Evolutionary conservation across 2,113 vertebrate species (phyloP).

Genomic region (Dasyprocta punctata): DNA sequence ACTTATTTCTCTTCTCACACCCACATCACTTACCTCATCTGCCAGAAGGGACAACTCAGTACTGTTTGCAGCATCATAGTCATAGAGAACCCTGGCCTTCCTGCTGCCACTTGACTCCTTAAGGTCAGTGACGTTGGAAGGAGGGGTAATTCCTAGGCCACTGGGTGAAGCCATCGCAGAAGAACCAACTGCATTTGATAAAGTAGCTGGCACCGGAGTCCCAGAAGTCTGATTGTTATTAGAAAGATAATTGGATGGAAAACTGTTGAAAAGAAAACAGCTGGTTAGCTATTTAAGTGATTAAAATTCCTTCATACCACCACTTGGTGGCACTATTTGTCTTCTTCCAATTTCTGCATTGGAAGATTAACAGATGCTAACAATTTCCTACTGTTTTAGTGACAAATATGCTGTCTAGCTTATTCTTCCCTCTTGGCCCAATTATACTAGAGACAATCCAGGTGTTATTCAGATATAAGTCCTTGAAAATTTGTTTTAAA

Average conservation of each 20-base stretch:
- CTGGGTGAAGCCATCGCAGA: constrained; percentile 89
- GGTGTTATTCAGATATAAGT: constrained; percentile 24
- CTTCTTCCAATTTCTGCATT: background rate
- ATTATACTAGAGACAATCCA: constrained; percentile 9
- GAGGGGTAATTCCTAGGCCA: constrained; percentile 85
- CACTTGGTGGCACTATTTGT: constrained; percentile 76
- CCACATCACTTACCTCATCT: constrained; percentile 92
- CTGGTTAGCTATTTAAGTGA: constrained; percentile 55
- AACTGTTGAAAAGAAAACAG: constrained; percentile 86
- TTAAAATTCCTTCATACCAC: constrained; percentile 17
- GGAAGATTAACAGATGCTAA: background rate
- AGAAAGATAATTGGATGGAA: constrained; percentile 93
- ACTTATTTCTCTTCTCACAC: background rate
- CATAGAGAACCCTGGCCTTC: constrained; percentile 96
- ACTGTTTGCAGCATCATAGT: constrained; percentile 98
- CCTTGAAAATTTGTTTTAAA: constrained; percentile 49
- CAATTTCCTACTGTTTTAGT: background rate
- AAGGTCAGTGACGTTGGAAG: constrained; percentile 89
- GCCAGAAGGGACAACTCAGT: constrained; percentile 97
- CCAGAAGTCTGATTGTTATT: constrained; percentile 96
- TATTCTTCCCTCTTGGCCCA: background rate
- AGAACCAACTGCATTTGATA: constrained; percentile 89
- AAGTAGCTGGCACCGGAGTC: constrained; percentile 87
- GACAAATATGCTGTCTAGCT: background rate
- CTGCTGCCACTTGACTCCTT: constrained; percentile 92